Conservation (phyloP, 2,113 vertebrate genomes). For the Neotoma lepida region DNA sequence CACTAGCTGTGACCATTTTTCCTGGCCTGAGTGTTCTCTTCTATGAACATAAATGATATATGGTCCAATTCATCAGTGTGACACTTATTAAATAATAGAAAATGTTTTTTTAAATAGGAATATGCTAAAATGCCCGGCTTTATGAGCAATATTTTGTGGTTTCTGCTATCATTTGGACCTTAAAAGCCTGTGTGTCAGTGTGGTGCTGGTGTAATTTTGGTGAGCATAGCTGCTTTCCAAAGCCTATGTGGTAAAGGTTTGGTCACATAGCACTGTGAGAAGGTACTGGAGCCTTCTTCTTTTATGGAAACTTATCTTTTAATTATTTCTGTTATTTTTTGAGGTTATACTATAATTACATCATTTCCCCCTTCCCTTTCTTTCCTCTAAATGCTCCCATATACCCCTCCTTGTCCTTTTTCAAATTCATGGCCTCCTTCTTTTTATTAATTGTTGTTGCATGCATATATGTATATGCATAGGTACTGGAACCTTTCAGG, state of each 20-base stretch:
- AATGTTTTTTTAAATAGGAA: background rate
- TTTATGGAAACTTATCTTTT: background rate
- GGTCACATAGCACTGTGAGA: rapidly evolving
- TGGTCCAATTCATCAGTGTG: background rate
- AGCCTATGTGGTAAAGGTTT: background rate
- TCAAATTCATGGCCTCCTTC: background rate
- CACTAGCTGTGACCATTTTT: background rate
- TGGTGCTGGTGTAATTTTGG: background rate
- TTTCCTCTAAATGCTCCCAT: background rate
- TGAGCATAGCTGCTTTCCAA: background rate
- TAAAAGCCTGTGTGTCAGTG: background rate
- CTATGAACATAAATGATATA: background rate
- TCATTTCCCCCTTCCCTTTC: background rate
- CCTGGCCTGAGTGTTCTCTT: background rate
- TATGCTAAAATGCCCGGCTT: background rate
- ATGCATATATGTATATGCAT: background rate
- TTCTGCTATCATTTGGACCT: background rate
- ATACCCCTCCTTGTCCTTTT: background rate
- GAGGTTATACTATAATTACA: background rate
- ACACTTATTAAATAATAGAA: background rate
- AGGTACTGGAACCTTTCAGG: background rate
- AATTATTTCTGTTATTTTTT: background rate
- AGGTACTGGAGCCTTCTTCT: background rate
- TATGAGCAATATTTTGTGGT: background rate
- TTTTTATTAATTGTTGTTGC: background rate